Evolutionary conservation across 2,113 vertebrate species (phyloP), one percentile per base, ranked within the genome.

Genomic region (Zingel zingel): DNA sequence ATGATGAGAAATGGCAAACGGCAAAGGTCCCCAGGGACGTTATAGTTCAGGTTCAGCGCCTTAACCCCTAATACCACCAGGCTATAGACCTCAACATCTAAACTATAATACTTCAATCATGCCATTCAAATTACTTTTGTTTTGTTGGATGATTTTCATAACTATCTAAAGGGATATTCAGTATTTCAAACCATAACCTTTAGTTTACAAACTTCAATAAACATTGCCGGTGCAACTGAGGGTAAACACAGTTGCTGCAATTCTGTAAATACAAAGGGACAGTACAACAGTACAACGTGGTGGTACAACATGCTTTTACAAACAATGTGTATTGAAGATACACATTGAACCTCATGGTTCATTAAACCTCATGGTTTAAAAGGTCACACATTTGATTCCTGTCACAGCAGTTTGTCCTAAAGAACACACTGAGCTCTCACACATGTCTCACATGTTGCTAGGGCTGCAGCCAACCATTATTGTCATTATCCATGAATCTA

Each of bases 151-250:
- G 25, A 13, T 50, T 67, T 67, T 19, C 18, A 30, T 51, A 30
- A 19, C 25, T 48, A 16, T 16, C 64, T 67, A 50, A 67, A 30
- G 64, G 47, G 15, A 50, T 5, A 27, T 50, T 47, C 25, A 67
- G 18, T 7, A 67, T 51, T 30, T 51, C 23, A 67, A 66, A 67
- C 23, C 9, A 51, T 30, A 27, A 67, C 65, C 47, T 67, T 67
- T 19, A 30, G 65, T 67, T 47, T 30, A 67, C 30, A 12, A 50
- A 30, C 15, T 25, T 30, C 23, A 30, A 27, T 50, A 47, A 67
- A 11, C 7, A 27, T 14, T 2, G 5, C 5, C 14, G 36, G 2
- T 45, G n/a, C n/a, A 25, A 39, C 21, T 25, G n/a, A 65, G n/a
- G 21, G 47, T 13, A 67, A 33, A 51, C 47, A 51, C 47, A 30